Percentiles rank a stretch among this genome's conserved stretches.
phyloP scores from a whole-genome alignment of 2,888 invertebrate genomes.

The Agapostemon virescens region DNA sequence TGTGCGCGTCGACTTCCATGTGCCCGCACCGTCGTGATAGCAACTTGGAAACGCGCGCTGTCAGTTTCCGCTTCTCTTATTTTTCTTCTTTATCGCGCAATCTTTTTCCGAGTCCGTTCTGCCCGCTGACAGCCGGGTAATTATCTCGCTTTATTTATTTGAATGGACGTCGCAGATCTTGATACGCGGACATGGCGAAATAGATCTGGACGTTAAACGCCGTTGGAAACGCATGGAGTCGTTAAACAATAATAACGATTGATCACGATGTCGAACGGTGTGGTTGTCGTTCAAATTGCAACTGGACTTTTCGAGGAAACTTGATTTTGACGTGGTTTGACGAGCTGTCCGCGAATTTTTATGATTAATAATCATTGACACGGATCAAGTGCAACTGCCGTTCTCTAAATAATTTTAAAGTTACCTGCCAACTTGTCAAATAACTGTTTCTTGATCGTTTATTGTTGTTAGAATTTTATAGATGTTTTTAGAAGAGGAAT shows the following conservation, averaged over 20 bases:
- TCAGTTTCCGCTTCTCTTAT: neutral
- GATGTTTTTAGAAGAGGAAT: too few relatives aligned
- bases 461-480: too few relatives aligned
- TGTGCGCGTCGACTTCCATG: conserved; percentile 19
- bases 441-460: too few relatives aligned
- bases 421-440: too few relatives aligned
- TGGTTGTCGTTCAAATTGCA: neutral
- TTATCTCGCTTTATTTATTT: neutral
- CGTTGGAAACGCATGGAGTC: neutral
- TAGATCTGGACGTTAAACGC: neutral
- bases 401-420: too few relatives aligned
- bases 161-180: neutral
- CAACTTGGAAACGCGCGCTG: neutral
- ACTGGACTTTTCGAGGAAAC: neutral
- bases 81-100: neutral
- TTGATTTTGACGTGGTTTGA: too few relatives aligned
- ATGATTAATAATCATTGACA: too few relatives aligned
- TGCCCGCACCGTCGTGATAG: neutral
- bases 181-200: neutral
- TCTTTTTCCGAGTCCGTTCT: neutral
- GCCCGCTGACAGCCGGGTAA: neutral
- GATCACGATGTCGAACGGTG: neutral
- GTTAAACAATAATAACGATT: neutral
- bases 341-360: too few relatives aligned
- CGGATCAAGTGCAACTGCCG: too few relatives aligned